These are phyloP conservation scores for Ochlodes sylvanus DNA, from an alignment of 2,888 invertebrate genomes.

Conservation along the genomic window DNA sequence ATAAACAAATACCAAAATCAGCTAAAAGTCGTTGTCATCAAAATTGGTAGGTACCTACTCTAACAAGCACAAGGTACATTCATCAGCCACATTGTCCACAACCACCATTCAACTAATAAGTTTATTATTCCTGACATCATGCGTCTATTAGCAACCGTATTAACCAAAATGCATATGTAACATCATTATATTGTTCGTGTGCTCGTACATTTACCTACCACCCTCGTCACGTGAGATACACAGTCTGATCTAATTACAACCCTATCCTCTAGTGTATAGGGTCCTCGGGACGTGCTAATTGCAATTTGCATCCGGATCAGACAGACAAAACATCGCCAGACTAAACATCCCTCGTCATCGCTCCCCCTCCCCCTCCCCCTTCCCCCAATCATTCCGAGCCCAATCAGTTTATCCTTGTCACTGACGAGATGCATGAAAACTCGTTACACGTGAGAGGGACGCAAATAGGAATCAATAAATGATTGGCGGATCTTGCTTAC, in stretches of 20 bases:
- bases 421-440: not conserved
- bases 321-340: slow-evolving; percentile 21
- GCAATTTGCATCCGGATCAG: slow-evolving; percentile 26
- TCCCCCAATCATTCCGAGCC: not conserved
- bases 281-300: slow-evolving; percentile 19
- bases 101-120: no score
- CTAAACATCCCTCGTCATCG: slow-evolving; percentile 18
- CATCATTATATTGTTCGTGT: not conserved
- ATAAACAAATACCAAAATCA: no score
- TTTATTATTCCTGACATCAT: no score
- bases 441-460: not conserved
- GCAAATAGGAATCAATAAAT: slow-evolving; percentile 4
- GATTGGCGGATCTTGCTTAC: not conserved
- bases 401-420: slow-evolving; percentile 21
- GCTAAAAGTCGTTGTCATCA: no score
- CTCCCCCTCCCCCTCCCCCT: not conserved
- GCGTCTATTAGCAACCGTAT: no score
- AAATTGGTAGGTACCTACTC: no score
- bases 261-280: not conserved
- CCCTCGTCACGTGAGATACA: no score
- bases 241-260: slow-evolving; percentile 5
- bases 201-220: no score
- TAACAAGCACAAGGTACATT: no score
- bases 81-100: no score
- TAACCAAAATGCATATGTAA: slow-evolving; percentile 1